Base-by-base conservation (phyloP, 2,888 invertebrate genomes). In the Machimus atricapillus region DNA sequence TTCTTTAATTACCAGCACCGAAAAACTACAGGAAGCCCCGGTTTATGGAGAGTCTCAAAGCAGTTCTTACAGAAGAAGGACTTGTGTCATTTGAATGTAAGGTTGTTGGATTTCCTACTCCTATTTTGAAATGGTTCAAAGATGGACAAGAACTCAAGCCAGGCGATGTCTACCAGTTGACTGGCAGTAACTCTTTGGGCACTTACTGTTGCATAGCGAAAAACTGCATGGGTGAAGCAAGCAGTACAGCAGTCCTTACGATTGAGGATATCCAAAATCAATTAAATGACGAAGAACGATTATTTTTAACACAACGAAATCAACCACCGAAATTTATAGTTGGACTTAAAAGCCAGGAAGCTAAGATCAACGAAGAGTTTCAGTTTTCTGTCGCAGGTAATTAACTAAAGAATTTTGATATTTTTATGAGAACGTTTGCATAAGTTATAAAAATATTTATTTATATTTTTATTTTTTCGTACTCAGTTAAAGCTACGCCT, bases 21-120 rank as follows among this genome's bases (percentile, higher is more conserved):
- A 97, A 97, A 92, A 97, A 97, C 92, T 98, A 97, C 91, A 94
- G 97, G 89, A 96, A 96, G 91, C 98, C 98, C 1, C 94, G 97
- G 88, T 98, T 98, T 92, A 96, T 98, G 95, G 98, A 98, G 92
- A 97, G 96, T 90, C 93, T 98, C 12, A 96, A 97, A 92, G 98
- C 98, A 9, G 95, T 98, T 74, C 93, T 98, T 76, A 97, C 98
- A 0, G 97, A 98, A 91, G 98, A 98, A 93, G 98, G 98, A 0
- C 93, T 98, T 46, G 98, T 98, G 0, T 97, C 97, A 0, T 98
- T 98, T 91, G 98, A 98, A 91, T 98, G 98, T 91, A 98, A 98
- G 92, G 97, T 98, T 0, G 97, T 97, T 2, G 98, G 97, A 0
- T 97, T 97, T 89, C 98, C 98, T 0, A 97, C 97, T 0, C 98